phyloP scores from a whole-genome alignment of 2,113 vertebrate genomes.

The Perognathus longimembris region DNA sequence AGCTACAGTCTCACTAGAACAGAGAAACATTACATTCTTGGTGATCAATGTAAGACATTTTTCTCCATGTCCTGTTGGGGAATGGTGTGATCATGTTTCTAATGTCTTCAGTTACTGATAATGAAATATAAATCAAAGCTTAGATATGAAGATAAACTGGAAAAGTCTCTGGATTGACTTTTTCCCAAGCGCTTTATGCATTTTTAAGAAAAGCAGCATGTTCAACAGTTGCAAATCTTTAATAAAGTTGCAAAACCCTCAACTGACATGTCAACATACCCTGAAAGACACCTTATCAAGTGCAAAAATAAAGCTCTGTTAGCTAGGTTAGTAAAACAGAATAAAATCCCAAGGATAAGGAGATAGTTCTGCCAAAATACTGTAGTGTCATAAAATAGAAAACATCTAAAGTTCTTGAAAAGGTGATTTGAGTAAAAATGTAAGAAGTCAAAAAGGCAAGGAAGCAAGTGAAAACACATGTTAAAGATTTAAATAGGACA shows the following conservation, averaged over 20 bases:
- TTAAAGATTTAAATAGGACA: constrained; percentile 20
- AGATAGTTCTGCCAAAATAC: constrained; percentile 40
- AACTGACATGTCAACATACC: constrained; percentile 17
- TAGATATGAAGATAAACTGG: constrained; percentile 23
- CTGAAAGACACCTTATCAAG: constrained; percentile 41
- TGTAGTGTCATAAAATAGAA: neutral
- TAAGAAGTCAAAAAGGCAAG: constrained; percentile 47
- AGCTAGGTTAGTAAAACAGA: constrained; percentile 8
- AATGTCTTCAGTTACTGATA: constrained; percentile 38
- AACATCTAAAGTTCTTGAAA: constrained; percentile 45
- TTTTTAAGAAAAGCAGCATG: constrained; percentile 51
- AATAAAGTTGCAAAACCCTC: constrained; percentile 60
- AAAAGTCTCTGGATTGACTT: constrained; percentile 57
- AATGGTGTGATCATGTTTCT: neutral
- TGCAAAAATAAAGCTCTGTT: constrained; percentile 50
- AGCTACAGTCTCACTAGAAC: neutral
- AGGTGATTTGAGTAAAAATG: constrained; percentile 21
- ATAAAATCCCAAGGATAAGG: neutral
- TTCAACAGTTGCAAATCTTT: constrained; percentile 44
- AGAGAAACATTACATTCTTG: neutral
- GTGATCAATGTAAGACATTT: neutral
- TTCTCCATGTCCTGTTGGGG: too few relatives aligned
- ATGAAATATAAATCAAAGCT: constrained; percentile 16
- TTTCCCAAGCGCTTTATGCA: neutral
- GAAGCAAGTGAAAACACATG: constrained; percentile 48